A percentile compares a stretch with the other conserved stretches of the same genome.
Evolutionary conservation across 2,888 invertebrate genomes (phyloP).

Genomic region (Leptinotarsa juncta): DNA sequence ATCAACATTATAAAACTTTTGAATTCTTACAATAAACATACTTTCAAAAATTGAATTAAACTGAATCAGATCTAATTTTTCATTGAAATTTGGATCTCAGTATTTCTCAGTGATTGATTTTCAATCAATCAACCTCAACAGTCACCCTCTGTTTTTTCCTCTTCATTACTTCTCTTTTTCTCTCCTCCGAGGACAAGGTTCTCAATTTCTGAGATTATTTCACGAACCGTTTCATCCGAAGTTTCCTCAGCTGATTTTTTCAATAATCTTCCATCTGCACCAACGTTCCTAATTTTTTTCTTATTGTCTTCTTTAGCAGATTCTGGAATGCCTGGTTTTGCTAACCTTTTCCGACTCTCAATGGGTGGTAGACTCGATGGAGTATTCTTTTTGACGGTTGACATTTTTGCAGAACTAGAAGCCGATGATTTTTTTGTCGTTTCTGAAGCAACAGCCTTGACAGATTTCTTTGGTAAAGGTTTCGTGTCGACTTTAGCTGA

Average conservation of each 20-base stretch:
- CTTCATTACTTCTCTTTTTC: neutral
- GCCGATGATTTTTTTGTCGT: neutral
- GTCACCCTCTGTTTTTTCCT: neutral
- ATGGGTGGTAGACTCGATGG: neutral
- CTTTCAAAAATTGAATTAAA: neutral
- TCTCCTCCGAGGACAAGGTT: neutral
- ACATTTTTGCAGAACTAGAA: neutral
- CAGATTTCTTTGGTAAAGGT: neutral
- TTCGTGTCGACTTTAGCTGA: neutral
- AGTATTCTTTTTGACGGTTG: neutral
- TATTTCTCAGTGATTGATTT: too few species aligned
- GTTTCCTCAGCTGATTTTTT: neutral
- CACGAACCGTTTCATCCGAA: neutral
- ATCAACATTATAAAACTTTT: constrained; percentile 1
- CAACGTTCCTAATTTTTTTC: neutral
- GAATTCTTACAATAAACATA: neutral
- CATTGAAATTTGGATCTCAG: too few species aligned
- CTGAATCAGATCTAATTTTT: too few species aligned
- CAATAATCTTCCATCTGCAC: neutral
- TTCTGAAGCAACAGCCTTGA: neutral
- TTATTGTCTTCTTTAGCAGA: neutral
- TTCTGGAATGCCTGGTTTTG: neutral
- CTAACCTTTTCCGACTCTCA: neutral
- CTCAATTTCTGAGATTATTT: neutral
- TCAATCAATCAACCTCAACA: neutral